Conservation (phyloP, 2,797 vertebrate genomes). For the Gymnodraco acuticeps region DNA sequence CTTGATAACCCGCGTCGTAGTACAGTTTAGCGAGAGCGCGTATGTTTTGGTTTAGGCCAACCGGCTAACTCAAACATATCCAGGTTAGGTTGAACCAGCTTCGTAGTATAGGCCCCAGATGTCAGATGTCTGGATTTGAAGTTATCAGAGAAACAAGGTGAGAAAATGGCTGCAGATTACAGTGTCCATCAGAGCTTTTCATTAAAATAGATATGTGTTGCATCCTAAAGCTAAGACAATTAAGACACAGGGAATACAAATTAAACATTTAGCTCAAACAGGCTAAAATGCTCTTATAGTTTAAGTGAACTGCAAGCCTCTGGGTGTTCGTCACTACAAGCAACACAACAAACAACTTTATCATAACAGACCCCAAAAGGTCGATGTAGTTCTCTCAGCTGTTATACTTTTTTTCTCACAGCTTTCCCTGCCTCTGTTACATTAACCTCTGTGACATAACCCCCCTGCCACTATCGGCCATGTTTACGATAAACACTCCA, state of each 20-base stretch:
- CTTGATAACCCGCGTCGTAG: too few species aligned
- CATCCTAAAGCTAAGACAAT: not conserved
- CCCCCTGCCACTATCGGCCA: constrained; percentile 24
- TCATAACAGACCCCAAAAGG: not conserved
- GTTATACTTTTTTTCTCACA: constrained; percentile 45
- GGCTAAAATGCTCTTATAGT: not conserved
- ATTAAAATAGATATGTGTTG: too few species aligned
- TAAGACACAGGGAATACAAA: too few species aligned
- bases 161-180: too few species aligned
- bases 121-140: too few species aligned
- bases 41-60: too few species aligned
- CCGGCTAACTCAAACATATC: too few species aligned
- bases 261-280: not conserved
- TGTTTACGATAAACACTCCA: constrained; percentile 49
- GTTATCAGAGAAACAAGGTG: too few species aligned
- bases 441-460: constrained; percentile 48
- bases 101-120: too few species aligned
- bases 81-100: too few species aligned
- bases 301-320: not conserved
- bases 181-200: not conserved
- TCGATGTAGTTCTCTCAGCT: constrained; percentile 18
- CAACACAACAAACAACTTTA: not conserved
- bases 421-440: constrained; percentile 9
- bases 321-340: not conserved
- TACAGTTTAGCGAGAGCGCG: too few species aligned